A percentile compares a stretch with the other conserved stretches of the same genome.
These are phyloP conservation scores for Onychostruthus taczanowskii DNA, from an alignment of 2,113 vertebrate species.

Conservation along the genomic window DNA sequence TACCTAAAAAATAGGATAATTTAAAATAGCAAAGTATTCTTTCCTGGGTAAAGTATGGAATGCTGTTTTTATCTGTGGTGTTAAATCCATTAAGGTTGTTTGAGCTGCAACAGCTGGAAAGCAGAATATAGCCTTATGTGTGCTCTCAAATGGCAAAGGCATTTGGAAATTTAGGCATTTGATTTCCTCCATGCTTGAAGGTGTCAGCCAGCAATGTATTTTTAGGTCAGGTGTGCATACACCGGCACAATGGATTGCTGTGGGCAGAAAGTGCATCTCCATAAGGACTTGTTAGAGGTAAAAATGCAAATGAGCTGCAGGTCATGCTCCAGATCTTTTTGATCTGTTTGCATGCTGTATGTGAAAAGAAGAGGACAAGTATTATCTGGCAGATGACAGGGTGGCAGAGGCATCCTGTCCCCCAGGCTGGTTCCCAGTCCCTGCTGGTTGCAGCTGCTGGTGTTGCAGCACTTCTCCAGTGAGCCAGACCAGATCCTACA, in stretches of 20 bases:
- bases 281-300: not conserved
- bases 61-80: not conserved
- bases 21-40: not conserved
- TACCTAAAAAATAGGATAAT: slow-evolving; percentile 28
- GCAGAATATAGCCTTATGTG: not conserved
- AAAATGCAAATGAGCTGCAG: not conserved
- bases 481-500: not conserved
- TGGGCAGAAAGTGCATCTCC: not conserved
- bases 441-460: not conserved
- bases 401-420: not conserved
- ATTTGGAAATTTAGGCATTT: slow-evolving; percentile 15
- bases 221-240: not conserved
- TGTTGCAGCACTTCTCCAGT: not conserved
- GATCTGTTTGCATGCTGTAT: not conserved
- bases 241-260: not conserved
- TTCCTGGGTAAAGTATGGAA: not conserved
- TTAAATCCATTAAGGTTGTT: slow-evolving; percentile 32
- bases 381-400: not conserved
- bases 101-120: slow-evolving; percentile 11
- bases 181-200: slow-evolving; percentile 1
- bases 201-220: not conserved
- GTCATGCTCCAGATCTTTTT: not conserved
- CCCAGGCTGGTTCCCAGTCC: not conserved
- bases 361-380: not conserved
- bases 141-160: slow-evolving; percentile 19